Percentiles rank a stretch among this genome's conserved stretches.
phyloP scores from a whole-genome alignment of 2,113 vertebrate genomes.

The Romanogobio albipinnatus region DNA sequence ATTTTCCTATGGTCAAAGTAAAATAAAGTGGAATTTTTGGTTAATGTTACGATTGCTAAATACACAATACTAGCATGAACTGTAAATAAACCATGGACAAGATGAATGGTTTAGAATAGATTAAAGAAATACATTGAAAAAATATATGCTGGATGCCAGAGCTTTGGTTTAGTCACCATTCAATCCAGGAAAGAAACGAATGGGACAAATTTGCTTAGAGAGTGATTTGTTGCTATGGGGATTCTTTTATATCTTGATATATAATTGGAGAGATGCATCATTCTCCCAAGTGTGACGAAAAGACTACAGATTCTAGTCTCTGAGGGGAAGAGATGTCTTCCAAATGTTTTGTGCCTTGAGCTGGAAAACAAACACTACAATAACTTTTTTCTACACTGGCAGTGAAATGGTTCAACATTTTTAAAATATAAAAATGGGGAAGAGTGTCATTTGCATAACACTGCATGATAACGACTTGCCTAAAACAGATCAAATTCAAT shows the following conservation, averaged over 20 bases:
- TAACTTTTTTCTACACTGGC: not conserved
- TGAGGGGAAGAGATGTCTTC: not conserved
- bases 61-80: too few species aligned
- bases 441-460: not conserved
- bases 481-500: not conserved
- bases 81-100: too few species aligned
- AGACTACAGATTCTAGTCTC: not conserved
- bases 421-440: not conserved
- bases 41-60: too few species aligned
- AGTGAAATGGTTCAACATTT: not conserved
- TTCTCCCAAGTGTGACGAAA: not conserved
- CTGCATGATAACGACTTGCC: not conserved
- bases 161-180: slow-evolving; percentile 21
- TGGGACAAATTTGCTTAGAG: not conserved
- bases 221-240: too few species aligned
- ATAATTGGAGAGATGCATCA: too few species aligned
- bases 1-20: too few species aligned
- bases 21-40: too few species aligned
- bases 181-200: not conserved
- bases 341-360: not conserved
- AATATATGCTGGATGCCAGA: not conserved
- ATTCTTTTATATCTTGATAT: too few species aligned
- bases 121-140: not conserved
- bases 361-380: not conserved
- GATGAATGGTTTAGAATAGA: not conserved